Evolutionary conservation across 2,797 vertebrate species (phyloP).

Genomic region (Myotis vivesi): DNA sequence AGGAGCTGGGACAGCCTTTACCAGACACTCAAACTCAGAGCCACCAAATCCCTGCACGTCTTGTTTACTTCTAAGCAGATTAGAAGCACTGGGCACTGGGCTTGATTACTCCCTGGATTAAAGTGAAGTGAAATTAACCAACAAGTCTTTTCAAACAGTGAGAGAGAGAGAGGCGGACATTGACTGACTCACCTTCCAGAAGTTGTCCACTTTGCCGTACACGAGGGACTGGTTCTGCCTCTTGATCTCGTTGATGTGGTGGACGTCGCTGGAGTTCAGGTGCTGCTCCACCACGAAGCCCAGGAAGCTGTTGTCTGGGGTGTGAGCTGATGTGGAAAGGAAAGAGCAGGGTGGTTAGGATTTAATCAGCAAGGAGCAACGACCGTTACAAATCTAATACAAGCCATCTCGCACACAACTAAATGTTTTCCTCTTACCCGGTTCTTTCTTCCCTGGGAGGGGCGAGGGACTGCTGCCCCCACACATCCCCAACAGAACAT

Average conservation of each 20-base stretch:
- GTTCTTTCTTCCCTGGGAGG: background rate
- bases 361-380: background rate
- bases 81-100: conserved; percentile 39
- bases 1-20: background rate
- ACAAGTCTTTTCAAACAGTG: background rate
- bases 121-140: conserved; percentile 68
- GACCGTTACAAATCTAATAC: background rate
- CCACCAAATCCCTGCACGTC: background rate
- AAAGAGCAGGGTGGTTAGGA: conserved; percentile 36
- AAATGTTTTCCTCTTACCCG: background rate
- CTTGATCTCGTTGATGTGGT: conserved; percentile 97
- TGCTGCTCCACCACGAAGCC: conserved; percentile 99
- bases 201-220: conserved; percentile 98
- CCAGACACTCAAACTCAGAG: background rate
- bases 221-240: conserved; percentile 98
- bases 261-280: conserved; percentile 97
- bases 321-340: conserved; percentile 90
- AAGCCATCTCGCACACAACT: background rate
- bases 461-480: background rate
- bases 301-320: conserved; percentile 98
- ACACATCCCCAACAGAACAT: background rate
- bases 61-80: conserved; percentile 62
- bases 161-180: background rate
- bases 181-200: conserved; percentile 94
- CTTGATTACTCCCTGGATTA: conserved; percentile 61